Evolutionary conservation across 2,797 vertebrate genomes (phyloP).

Genomic region (Botia almorhae): DNA sequence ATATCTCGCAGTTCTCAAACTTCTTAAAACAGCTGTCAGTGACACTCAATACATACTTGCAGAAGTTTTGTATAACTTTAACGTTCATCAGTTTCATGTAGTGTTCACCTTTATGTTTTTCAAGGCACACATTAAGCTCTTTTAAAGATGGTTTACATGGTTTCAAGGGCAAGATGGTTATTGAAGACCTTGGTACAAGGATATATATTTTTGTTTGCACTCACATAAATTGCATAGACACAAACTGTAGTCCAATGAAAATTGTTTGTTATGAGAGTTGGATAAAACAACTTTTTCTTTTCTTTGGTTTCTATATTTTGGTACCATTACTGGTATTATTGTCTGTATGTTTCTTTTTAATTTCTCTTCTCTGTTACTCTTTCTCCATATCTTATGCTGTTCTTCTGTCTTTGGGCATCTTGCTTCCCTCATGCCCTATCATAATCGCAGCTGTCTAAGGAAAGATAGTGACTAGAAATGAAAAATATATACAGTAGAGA

Average conservation of each 20-base stretch:
- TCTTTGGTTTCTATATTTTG: slow-evolving; percentile 12
- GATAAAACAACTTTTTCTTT: slow-evolving; percentile 33
- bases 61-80: slow-evolving; percentile 7
- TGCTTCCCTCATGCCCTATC: background rate
- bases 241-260: slow-evolving; percentile 21
- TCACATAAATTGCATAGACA: slow-evolving; percentile 20
- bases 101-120: slow-evolving; percentile 30
- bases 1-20: background rate
- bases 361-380: background rate
- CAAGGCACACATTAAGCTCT: slow-evolving; percentile 22
- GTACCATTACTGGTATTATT: slow-evolving; percentile 52
- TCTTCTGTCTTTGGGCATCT: background rate
- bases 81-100: background rate
- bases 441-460: background rate
- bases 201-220: slow-evolving; percentile 16
- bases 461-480: background rate
- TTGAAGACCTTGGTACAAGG: slow-evolving; percentile 28
- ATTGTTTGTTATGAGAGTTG: slow-evolving; percentile 12
- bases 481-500: background rate
- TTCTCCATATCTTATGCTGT: background rate
- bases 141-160: slow-evolving; percentile 21
- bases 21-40: background rate
- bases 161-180: slow-evolving; percentile 4
- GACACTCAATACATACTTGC: background rate
- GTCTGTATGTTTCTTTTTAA: slow-evolving; percentile 7